A percentile compares a stretch with the other conserved stretches of the same genome.
Evolutionary conservation across 2,113 vertebrate genomes (phyloP).

Genomic region (Rostratula benghalensis): DNA sequence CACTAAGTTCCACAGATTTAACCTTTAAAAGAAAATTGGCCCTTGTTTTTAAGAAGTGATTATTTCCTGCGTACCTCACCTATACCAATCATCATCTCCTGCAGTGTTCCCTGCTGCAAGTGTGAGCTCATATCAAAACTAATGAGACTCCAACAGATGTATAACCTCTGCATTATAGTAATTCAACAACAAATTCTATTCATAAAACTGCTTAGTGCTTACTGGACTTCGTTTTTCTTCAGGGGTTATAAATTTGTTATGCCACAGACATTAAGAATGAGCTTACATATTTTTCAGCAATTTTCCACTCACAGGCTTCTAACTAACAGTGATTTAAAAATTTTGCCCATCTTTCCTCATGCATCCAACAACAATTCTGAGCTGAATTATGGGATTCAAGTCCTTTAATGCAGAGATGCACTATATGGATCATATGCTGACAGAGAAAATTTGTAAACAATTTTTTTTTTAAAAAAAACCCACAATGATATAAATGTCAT

Average conservation of each 20-base stretch:
- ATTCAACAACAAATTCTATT: background rate
- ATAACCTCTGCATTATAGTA: background rate
- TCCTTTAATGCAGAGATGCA: background rate
- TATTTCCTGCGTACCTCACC: background rate
- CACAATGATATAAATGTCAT: background rate
- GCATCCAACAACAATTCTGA: background rate
- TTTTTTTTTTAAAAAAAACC: background rate
- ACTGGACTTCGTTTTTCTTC: background rate
- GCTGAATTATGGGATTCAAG: background rate
- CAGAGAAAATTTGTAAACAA: background rate
- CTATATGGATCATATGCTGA: background rate
- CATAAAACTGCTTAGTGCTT: background rate
- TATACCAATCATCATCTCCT: background rate
- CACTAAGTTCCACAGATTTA: background rate
- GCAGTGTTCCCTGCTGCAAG: background rate
- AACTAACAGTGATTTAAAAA: background rate
- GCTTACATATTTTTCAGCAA: background rate
- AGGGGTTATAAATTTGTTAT: background rate
- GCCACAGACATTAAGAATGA: background rate
- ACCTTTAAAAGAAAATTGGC: background rate
- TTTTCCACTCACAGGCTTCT: background rate
- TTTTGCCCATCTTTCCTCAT: background rate
- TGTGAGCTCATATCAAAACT: background rate
- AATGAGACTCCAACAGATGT: background rate
- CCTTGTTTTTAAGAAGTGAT: background rate